Base-by-base conservation (phyloP, 92 coral and sea anemone species). In the Porites cylindrica region DNA sequence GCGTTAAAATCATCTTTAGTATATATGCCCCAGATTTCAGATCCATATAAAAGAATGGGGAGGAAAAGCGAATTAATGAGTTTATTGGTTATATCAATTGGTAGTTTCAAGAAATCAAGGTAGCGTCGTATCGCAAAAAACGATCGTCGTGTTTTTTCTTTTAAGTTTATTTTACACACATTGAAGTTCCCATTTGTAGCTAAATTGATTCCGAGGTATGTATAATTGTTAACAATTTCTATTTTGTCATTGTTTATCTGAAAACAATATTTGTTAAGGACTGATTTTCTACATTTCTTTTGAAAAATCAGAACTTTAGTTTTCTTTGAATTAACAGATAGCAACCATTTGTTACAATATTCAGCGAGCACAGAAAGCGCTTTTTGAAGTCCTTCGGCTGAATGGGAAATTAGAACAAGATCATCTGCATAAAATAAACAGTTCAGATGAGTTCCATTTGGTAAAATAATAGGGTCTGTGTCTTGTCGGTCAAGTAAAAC, bases 341-440 rank as follows among this genome's bases (percentile, higher is more conserved):
- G 13, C 43, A 81, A 12, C 74, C 85, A 81, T 43, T 24, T 60
- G n/a, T 81, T 16, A 66, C 74, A 80, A 80, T 32, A 80, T 51
- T 81, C 66, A 6, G 52, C 14, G 51, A 62, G 29, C 29, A 26
- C 29, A 26, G 29, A 26, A 26, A 26, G 29, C 29, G 29, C 29
- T 26, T 26, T 26, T 26, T 26, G 51, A 38, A 80, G 78, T 10
- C 85, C 85, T 20, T 76, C 50, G 61, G 79, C 79, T 61, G 58
- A 29, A 66, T 47, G 51, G 32, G 79, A 80, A n/a, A 80, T 64
- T 24, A 80, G 52, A 11, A 56, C 85, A 29, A 80, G 66, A 60
- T 80, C 85, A 65, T 61, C 77, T 80, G 80, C 85, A 61, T 80
- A 80, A 66, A 80, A 66, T 80, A 80, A 62, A 16, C 77, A 64